Evolutionary conservation across 2,797 vertebrate genomes (phyloP), one percentile per base, ranked within the genome.

Genomic region (Betta splendens): DNA sequence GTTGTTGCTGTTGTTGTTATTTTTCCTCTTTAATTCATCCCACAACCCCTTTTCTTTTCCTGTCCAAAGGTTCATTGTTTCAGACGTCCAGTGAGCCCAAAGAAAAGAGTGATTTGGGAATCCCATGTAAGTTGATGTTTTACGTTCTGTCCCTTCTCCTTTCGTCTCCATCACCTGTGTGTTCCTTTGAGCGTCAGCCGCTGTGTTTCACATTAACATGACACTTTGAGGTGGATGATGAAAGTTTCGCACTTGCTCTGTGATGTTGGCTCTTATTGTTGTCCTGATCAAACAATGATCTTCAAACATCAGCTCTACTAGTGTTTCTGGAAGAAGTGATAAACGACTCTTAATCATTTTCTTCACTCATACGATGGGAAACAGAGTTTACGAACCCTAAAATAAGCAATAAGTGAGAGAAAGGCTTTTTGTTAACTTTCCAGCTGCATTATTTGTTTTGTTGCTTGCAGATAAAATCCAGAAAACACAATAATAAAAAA

Each of bases 1-100:
- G 58, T 81, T 90, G 75, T 93, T 43, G 60, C 44, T 79, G 77
- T 77, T 94, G 59, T 79, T 89, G 87, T 47, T 92, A 85, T 87
- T 84, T 15, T n/a, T 79, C 88, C 79, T 90, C 87, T 88, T 92
- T 91, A 89, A 92, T 94, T 93, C 93, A 79, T 84, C 69, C 71
- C 80, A 70, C 65, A 82, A 75, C 67, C 75, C 75, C 63, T 49
- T n/a, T 79, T 67, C 61, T 79, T 60, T 76, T 69, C 80, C 68
- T 52, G 45, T 78, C 72, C 69, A 77, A 96, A 98, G 95, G 94
- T 94, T 95, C 95, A 93, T 94, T 96, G 93, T 96, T 94, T 92
- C 94, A 96, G 91, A 94, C 93, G 94, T 94, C 96, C 91, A 94
- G 94, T 84, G 95, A 96, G 89, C 88, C 94, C 88, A 96, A 95